A percentile compares a stretch with the other conserved stretches of the same genome.
These are phyloP conservation scores for Heterocephalus glaber DNA, from an alignment of 2,113 vertebrate species.

Conservation along the genomic window DNA sequence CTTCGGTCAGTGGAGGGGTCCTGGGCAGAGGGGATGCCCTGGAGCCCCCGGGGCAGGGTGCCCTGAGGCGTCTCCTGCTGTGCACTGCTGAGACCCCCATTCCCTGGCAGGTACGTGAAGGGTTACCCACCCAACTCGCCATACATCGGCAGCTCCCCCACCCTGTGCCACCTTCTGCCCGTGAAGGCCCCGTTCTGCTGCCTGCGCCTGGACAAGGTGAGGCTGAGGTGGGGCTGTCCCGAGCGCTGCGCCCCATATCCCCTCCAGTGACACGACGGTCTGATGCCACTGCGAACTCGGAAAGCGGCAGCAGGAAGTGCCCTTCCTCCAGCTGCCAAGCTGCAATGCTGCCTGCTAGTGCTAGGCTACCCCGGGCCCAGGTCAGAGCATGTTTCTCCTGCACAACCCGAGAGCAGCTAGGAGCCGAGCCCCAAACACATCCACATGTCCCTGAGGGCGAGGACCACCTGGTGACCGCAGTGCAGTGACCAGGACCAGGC, in stretches of 20 bases:
- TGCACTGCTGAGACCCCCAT: background rate
- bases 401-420: too few species aligned
- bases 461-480: background rate
- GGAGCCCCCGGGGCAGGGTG: fast-evolving
- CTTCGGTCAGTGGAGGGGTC: background rate
- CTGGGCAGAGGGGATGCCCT: too few species aligned
- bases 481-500: background rate
- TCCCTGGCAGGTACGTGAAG: constrained; percentile 91
- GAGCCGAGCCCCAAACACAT: background rate
- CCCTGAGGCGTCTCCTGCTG: too few species aligned
- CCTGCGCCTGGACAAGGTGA: constrained; percentile 95
- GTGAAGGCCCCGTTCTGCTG: constrained; percentile 96
- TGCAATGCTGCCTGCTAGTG: background rate
- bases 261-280: background rate
- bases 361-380: background rate
- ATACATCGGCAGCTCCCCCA: constrained; percentile 97
- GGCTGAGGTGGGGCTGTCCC: fast-evolving
- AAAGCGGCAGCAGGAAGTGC: background rate
- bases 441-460: background rate
- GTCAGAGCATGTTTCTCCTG: background rate
- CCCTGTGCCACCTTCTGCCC: constrained; percentile 94
- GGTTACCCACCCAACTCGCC: constrained; percentile 97
- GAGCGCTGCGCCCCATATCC: background rate
- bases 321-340: background rate
- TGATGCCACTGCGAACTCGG: background rate